Base-by-base conservation (phyloP, 2,888 invertebrate species). In the Acanthacorydalis orientalis region DNA sequence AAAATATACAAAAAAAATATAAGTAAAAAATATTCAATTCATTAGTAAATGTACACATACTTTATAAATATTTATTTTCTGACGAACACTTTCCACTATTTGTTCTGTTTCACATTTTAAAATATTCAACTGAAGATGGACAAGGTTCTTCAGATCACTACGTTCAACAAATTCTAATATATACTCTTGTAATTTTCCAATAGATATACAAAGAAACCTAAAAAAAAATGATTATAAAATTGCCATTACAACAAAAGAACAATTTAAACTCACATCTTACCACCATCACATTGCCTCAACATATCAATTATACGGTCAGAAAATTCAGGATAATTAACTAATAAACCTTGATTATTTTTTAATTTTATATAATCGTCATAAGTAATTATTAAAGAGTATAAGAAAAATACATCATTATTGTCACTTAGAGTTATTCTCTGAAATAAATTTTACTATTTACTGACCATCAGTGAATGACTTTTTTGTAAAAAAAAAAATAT, bases 281-380 rank as follows among this genome's bases (percentile, higher is more conserved):
- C 46, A 10, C 16, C 40, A 7, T 10, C 31, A 40, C 46, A 46
- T 16, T 46, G 46, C 33, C 33, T 12, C 7, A 46, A 32, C 23
- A 46, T n/a, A 46, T 46, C 40, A 12, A 46, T 32, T 16, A 46
- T 46, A 14, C 33, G 46, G 31, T 46, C 46, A 11, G 46, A 31
- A 40, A 46, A 46, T 15, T 46, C 46, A 12, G 46, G 41, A 40
- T 40, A 46, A 32, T 46, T 46, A 7, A 46, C 31, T 40, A 46
- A 46, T 32, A 46, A 32, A 2, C 46, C 46, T 31, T 46, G 46
- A 40, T 46, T 40, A 31, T 39, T 46, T 31, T 46, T 46, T 11
- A 46, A 40, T 1, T 34, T 10, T 40, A 46, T 23, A 46, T 46
- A 46, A 31, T 46, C 46, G 11, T 46, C 46, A 14, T 46, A 31